phyloP scores from a whole-genome alignment of 2,888 invertebrate species.

The Carabus problematicus region DNA sequence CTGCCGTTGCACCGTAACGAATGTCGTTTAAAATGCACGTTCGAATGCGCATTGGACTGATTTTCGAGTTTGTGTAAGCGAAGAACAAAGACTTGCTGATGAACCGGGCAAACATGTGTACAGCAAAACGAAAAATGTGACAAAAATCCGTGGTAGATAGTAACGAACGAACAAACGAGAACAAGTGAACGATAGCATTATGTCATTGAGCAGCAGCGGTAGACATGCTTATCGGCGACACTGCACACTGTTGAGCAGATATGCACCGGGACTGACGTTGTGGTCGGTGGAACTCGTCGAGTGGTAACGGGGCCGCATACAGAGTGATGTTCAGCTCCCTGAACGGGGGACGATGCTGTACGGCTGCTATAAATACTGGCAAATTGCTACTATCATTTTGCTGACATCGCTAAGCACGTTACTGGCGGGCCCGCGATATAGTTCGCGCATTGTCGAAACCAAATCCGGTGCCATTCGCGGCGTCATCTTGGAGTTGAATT shows the following conservation, averaged over 20 bases:
- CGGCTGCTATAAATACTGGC: conserved; percentile 16
- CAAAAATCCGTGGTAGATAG: conserved; percentile 9
- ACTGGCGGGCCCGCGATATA: conserved; percentile 70
- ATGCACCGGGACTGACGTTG: no score
- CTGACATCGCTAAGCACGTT: conserved; percentile 39
- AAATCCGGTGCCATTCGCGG: conserved; percentile 75
- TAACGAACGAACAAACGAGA: background rate
- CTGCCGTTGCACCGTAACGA: no score
- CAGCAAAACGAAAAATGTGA: conserved; percentile 32
- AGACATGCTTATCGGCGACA: no score
- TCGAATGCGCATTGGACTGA: no score
- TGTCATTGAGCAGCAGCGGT: background rate
- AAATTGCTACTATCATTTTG: conserved; percentile 33
- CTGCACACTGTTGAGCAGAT: no score
- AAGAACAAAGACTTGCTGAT: no score
- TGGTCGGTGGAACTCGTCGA: no score
- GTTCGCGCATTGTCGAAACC: conserved; percentile 82
- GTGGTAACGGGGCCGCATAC: background rate
- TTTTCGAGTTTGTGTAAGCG: no score
- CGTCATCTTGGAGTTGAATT: conserved; percentile 73
- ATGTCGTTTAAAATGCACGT: no score
- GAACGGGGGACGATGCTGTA: conserved; percentile 11
- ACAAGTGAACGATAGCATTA: conserved; percentile 4
- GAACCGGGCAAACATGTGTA: conserved; percentile 26
- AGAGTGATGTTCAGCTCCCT: background rate